Base-by-base conservation (phyloP, 1,140 invertebrate genomes). In the Holotrichia oblita region DNA sequence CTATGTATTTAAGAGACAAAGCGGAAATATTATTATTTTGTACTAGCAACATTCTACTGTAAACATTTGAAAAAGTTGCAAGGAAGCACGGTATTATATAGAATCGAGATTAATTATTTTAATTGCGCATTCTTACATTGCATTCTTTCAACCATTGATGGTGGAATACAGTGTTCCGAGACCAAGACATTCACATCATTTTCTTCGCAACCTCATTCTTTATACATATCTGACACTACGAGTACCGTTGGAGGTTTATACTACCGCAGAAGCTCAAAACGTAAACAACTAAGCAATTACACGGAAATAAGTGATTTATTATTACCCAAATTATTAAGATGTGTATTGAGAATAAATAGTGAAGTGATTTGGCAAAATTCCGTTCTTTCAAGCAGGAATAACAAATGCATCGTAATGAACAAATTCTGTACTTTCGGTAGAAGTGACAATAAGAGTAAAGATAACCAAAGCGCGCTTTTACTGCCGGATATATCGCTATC, bases 351-450 rank as follows among this genome's bases (percentile, higher is more conserved):
- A 72, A 72, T 72, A 72, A 34, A 3, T 24, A 72, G 64, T 72
- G 64, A 34, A 72, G 22, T 34, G 34, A 14, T 34, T 55, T n/a
- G 14, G 17, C 64, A 14, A 40, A 72, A 22, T 22, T 27, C 9
- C 1, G 14, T 10, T 72, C 34, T 7, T 72, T 74, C 27, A 74
- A 74, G 6, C 12, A 6, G 8, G 17, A 69, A 14, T 20, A 9
- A 12, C 20, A 2, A 69, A 69, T 74, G 34, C 17, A 41, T 41
- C 73, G 73, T 10, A 44, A 74, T 74, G 73, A 74, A 74, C 40
- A 74, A 74, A 42, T 74, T 74, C 40, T 74, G 73, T 74, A 74
- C 73, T 74, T 74, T 74, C 27, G 73, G 73, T 41, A 74, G 41
- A 74, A 74, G 73, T 74, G 73, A 74, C 22, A 69, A 69, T 10